Conservation (phyloP, 2,888 invertebrate genomes). For the Cerastis rubricosa region DNA sequence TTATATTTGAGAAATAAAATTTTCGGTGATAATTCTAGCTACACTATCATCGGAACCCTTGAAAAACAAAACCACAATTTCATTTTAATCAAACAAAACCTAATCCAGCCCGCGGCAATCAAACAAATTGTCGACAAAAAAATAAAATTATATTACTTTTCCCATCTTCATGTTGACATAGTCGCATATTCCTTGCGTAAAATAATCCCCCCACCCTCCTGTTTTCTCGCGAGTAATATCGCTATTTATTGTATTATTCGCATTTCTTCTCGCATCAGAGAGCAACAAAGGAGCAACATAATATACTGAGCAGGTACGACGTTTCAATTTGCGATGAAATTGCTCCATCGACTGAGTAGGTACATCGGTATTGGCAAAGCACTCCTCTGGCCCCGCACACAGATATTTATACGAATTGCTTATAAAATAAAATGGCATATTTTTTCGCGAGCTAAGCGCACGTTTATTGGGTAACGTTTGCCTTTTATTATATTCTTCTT, state of each 20-base stretch:
- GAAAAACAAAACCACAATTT: constrained; percentile 39
- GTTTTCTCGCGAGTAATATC: constrained; percentile 76
- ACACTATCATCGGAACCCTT: not conserved
- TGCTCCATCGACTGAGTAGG: constrained; percentile 72
- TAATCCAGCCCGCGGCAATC: constrained; percentile 57
- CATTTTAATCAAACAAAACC: constrained; percentile 57
- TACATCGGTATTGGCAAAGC: constrained; percentile 67
- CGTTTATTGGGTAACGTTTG: constrained; percentile 36
- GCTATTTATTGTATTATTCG: constrained; percentile 80
- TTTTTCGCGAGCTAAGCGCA: constrained; percentile 44
- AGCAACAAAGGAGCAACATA: constrained; percentile 74
- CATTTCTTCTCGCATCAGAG: constrained; percentile 80
- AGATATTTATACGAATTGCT: constrained; percentile 67
- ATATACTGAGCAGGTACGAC: constrained; percentile 65
- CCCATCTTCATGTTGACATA: constrained; percentile 61
- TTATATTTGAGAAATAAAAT: not conserved
- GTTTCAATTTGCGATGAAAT: constrained; percentile 76
- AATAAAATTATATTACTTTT: constrained; percentile 65
- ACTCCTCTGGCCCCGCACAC: constrained; percentile 46
- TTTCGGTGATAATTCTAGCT: not conserved
- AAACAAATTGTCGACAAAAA: constrained; percentile 62
- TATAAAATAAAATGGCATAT: constrained; percentile 64
- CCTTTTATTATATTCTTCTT: constrained; percentile 50
- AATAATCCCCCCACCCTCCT: constrained; percentile 68
- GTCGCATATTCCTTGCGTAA: constrained; percentile 59